Evolutionary conservation across 2,888 invertebrate genomes (phyloP).

Genomic region (Zaprionus lineosus): DNA sequence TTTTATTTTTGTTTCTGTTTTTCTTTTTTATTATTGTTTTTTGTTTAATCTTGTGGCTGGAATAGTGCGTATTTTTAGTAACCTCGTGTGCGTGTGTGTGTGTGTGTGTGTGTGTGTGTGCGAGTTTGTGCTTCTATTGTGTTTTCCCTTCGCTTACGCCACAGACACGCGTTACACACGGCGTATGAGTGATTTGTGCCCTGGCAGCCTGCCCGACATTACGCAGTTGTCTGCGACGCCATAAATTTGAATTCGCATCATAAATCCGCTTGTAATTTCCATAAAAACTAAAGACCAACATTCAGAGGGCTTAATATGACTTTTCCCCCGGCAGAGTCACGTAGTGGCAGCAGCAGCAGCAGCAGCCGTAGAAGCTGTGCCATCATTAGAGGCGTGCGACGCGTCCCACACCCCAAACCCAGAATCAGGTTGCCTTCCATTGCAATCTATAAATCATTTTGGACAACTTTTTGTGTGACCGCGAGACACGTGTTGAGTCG

Average conservation of each 20-base stretch:
- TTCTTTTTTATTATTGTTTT: no score
- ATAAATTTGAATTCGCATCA: slow-evolving; percentile 35
- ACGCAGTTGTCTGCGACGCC: slow-evolving; percentile 64
- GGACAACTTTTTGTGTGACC: slow-evolving; percentile 15
- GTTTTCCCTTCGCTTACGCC: slow-evolving; percentile 60
- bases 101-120: slow-evolving; percentile 12
- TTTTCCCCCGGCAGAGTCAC: slow-evolving; percentile 41
- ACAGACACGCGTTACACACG: slow-evolving; percentile 47
- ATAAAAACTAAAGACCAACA: slow-evolving; percentile 27
- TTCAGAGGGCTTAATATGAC: slow-evolving; percentile 18
- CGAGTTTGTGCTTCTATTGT: slow-evolving; percentile 63
- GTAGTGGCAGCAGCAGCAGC: no score
- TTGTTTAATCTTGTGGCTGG: slow-evolving; percentile 40
- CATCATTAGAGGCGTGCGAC: no score
- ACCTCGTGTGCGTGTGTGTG: slow-evolving; percentile 4
- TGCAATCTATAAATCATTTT: slow-evolving; percentile 43
- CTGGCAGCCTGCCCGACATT: slow-evolving; percentile 76
- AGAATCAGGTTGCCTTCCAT: slow-evolving; percentile 20
- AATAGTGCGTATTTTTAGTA: slow-evolving; percentile 51
- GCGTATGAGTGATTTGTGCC: slow-evolving; percentile 67
- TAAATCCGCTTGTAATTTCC: slow-evolving; percentile 52
- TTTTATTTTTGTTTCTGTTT: no score
- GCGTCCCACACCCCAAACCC: no score
- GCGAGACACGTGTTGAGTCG: slow-evolving; percentile 35
- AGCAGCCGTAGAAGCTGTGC: no score